Evolutionary conservation across 1,140 invertebrate genomes (phyloP).

Genomic region (Drosophila oshimai): DNA sequence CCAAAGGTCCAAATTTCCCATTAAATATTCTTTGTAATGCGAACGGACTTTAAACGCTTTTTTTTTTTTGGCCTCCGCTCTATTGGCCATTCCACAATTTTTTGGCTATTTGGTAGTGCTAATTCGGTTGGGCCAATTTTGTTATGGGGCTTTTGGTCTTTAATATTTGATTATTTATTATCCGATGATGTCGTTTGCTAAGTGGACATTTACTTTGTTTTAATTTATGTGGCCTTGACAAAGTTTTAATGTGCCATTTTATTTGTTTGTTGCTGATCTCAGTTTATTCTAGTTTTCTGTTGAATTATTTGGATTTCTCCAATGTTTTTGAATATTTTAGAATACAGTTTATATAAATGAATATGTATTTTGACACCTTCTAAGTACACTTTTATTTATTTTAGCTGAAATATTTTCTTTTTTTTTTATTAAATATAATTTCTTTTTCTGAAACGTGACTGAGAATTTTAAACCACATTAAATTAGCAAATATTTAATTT

Average conservation of each 20-base stretch:
- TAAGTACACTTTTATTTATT: too few species aligned
- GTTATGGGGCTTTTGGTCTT: background rate
- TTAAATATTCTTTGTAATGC: slow-evolving; percentile 24
- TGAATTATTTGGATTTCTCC: background rate
- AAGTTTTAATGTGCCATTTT: slow-evolving; percentile 6
- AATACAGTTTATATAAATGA: too few species aligned
- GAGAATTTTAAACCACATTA: too few species aligned
- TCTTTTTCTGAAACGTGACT: too few species aligned
- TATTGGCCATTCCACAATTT: background rate
- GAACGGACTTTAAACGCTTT: slow-evolving; percentile 4
- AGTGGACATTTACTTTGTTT: slow-evolving; percentile 39
- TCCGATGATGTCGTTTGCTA: slow-evolving; percentile 15
- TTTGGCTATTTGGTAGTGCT: slow-evolving; percentile 16
- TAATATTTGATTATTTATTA: slow-evolving; percentile 15
- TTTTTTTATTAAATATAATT: too few species aligned
- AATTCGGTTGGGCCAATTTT: slow-evolving; percentile 7
- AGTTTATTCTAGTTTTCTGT: background rate
- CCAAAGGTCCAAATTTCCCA: background rate
- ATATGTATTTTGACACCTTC: too few species aligned
- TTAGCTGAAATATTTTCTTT: too few species aligned
- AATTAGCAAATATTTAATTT: too few species aligned
- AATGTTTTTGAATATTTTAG: background rate
- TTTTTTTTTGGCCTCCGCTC: background rate
- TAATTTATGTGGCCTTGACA: slow-evolving; percentile 8
- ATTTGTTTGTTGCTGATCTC: background rate